A percentile compares a stretch with the other conserved stretches of the same genome.
Conservation (phyloP, 2,113 vertebrate genomes). For the Notiomystis cincta region DNA sequence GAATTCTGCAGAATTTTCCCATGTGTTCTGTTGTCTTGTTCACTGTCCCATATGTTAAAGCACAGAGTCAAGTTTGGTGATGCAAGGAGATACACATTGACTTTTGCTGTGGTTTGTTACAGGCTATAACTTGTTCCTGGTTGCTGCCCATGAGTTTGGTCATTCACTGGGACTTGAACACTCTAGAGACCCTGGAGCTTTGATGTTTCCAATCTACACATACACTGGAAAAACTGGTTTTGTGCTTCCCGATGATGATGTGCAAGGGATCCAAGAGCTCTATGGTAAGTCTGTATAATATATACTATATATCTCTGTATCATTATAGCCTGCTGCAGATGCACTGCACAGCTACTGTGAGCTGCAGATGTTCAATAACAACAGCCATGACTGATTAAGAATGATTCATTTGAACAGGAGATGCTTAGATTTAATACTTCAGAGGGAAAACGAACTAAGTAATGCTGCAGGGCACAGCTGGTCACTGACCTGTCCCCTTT, state of each 20-base stretch:
- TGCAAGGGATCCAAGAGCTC: conserved; percentile 89
- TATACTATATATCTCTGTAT: background rate
- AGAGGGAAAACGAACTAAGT: rapidly evolving
- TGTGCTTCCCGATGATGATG: conserved; percentile 86
- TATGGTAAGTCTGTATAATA: conserved; percentile 77
- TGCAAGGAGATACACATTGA: background rate
- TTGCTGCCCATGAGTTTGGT: conserved; percentile 92
- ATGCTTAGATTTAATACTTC: background rate
- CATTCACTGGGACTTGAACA: conserved; percentile 93
- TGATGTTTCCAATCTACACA: conserved; percentile 93
- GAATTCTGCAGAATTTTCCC: background rate
- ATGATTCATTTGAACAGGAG: background rate
- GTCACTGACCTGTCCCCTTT: background rate
- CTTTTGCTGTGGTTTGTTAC: background rate
- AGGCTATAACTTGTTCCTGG: conserved; percentile 93
- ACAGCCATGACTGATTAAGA: background rate
- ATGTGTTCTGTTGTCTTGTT: background rate
- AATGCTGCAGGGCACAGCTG: background rate
- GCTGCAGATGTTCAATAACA: background rate
- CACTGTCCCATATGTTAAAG: background rate
- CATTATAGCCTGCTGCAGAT: background rate
- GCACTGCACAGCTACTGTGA: background rate
- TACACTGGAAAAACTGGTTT: conserved; percentile 77
- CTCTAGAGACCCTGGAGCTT: conserved; percentile 85
- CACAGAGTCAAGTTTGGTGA: background rate